A percentile compares a stretch with the other conserved stretches of the same genome.
phyloP scores from a whole-genome alignment of 2,888 invertebrate species.

The Eilema griseolum region DNA sequence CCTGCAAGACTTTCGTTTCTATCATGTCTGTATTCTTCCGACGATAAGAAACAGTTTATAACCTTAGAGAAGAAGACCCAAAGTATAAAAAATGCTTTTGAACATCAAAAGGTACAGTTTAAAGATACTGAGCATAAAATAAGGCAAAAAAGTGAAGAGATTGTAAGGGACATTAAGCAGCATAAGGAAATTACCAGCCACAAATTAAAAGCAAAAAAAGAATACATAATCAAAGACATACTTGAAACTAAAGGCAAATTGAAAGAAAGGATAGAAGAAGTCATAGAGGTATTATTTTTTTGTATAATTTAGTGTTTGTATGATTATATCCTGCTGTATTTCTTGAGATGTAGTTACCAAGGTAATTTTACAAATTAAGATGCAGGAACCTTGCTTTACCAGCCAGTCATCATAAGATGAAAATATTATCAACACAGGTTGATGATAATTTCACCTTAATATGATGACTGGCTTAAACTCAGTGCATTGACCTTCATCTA shows the following conservation, averaged over 20 bases:
- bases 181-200: conserved; percentile 79
- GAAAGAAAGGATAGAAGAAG: conserved; percentile 91
- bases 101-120: conserved; percentile 88
- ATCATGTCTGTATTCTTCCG: conserved; percentile 71
- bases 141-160: conserved; percentile 74
- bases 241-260: conserved; percentile 90
- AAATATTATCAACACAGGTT: no score
- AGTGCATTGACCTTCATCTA: no score
- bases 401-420: no score
- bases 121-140: conserved; percentile 87
- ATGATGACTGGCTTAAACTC: no score
- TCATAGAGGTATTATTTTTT: conserved; percentile 87
- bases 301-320: background rate
- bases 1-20: conserved; percentile 58
- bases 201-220: conserved; percentile 86
- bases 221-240: conserved; percentile 90
- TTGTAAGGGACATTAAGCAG: conserved; percentile 79
- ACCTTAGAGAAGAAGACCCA: conserved; percentile 81
- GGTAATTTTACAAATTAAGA: no score
- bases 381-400: no score
- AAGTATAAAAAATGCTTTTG: conserved; percentile 86
- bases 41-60: conserved; percentile 75
- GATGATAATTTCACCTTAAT: no score
- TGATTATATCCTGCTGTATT: background rate
- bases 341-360: background rate